Conservation (phyloP, 2,888 invertebrate genomes). For the Baronia brevicornis region DNA sequence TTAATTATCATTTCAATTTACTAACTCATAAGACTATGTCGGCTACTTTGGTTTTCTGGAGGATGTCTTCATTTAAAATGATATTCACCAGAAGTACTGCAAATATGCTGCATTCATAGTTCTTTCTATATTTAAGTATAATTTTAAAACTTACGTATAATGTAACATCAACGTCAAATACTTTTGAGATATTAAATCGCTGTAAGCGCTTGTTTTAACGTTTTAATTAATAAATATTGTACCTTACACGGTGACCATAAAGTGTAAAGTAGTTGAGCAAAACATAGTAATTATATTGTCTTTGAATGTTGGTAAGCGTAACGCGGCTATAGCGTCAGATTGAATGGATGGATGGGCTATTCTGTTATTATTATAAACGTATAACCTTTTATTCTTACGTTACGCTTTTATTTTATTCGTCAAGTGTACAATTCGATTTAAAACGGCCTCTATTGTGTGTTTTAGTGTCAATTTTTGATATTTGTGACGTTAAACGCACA, state of each 20-base stretch:
- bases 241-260: not conserved
- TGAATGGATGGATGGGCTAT: slow-evolving; percentile 34
- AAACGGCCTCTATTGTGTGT: slow-evolving; percentile 24
- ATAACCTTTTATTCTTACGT: slow-evolving; percentile 61
- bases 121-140: not conserved
- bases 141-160: slow-evolving; percentile 5
- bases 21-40: too few species aligned
- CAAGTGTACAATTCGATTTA: slow-evolving; percentile 35
- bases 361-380: slow-evolving; percentile 62
- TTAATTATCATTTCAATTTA: too few species aligned
- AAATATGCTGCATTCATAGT: too few species aligned
- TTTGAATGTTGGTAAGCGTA: slow-evolving; percentile 17
- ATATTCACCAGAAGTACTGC: too few species aligned
- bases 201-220: not conserved
- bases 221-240: not conserved
- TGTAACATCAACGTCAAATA: too few species aligned
- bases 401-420: slow-evolving; percentile 51
- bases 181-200: too few species aligned
- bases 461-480: slow-evolving; percentile 27
- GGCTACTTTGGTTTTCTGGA: too few species aligned
- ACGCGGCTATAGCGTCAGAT: slow-evolving; percentile 27
- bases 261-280: not conserved
- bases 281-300: slow-evolving; percentile 1
- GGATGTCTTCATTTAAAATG: too few species aligned
- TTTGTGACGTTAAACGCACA: slow-evolving; percentile 25